Base-by-base conservation (phyloP, 2,888 invertebrate genomes). In the Villa cingulata region DNA sequence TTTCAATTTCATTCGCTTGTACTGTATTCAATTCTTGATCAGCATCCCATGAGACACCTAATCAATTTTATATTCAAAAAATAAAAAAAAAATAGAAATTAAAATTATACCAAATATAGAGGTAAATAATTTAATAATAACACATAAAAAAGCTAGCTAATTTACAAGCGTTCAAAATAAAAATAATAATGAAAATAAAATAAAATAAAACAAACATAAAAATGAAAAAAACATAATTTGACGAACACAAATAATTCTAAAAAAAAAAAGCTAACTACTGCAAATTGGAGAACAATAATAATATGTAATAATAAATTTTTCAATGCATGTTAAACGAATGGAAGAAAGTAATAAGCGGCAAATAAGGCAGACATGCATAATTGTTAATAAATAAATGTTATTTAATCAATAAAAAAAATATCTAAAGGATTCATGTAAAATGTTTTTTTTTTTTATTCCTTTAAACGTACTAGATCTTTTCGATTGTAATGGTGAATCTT, bases 401-500 rank as follows among this genome's bases (percentile, higher is more conserved):
- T 23, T 23, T 23, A 6, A 23, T 23, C 23, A 6, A 23, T 23
- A n/a, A n/a, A n/a, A n/a, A n/a, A n/a, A n/a, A n/a, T n/a, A n/a
- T 23, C 5, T 23, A 23, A 23, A 23, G 7, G 23, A 7, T 6
- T 23, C 23, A 7, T 23, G 4, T 23, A 23, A 4, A 23, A 23
- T 6, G 23, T 4, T 23, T 23, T 23, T 23, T 6, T 4, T 23
- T 23, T 23, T 7, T 6, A 23, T 23, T 7, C 23, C 19, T 38
- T 46, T 16, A 52, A 75, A 85, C 86, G 71, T 86, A 86, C 86
- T 86, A 70, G 85, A 83, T 75, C 83, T 74, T 72, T 85, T 85
- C 62, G 81, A 81, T 72, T 83, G 83, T 61, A 87, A 80, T 62
- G 86, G 86, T 66, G 85, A 85, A 71, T 85, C 81, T 77, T 87